Percentiles rank a stretch among this genome's conserved stretches.
Conservation (phyloP, 2,113 vertebrate genomes). For the Symphodus melops region DNA sequence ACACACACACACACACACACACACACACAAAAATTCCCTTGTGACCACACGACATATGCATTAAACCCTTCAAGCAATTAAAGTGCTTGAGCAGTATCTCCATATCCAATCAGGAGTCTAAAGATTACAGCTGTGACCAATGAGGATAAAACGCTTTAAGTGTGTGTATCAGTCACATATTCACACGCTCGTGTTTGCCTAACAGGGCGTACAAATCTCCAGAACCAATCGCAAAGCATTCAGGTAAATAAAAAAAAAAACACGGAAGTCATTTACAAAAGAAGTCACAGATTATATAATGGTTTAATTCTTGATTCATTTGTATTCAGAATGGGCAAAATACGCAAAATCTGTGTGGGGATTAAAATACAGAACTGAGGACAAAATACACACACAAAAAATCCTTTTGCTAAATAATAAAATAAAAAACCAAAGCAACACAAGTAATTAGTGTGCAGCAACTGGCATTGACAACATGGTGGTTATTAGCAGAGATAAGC, state of each 20-base stretch:
- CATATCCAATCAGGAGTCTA: conserved; percentile 75
- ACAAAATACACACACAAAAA: conserved; percentile 4
- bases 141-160: conserved; percentile 72
- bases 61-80: conserved; percentile 73
- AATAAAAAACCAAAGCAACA: conserved; percentile 31
- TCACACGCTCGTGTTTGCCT: conserved; percentile 61
- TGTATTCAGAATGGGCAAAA: conserved; percentile 24
- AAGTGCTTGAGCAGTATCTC: conserved; percentile 74
- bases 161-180: conserved; percentile 70
- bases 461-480: conserved; percentile 33
- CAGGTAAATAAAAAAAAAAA: conserved; percentile 69
- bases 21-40: conserved; percentile 22
- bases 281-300: conserved; percentile 44
- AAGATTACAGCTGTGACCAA: conserved; percentile 76
- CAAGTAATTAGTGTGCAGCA: conserved; percentile 34
- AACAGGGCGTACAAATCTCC: conserved; percentile 67
- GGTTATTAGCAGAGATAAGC: conserved; percentile 37
- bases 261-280: conserved; percentile 43
- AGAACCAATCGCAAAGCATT: conserved; percentile 56
- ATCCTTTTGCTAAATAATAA: background rate
- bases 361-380: conserved; percentile 36
- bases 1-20: conserved; percentile 17
- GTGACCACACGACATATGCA: conserved; percentile 32
- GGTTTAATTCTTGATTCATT: conserved; percentile 35
- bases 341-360: background rate